Conservation (phyloP, 2,888 invertebrate species). For the Aromia moschata region DNA sequence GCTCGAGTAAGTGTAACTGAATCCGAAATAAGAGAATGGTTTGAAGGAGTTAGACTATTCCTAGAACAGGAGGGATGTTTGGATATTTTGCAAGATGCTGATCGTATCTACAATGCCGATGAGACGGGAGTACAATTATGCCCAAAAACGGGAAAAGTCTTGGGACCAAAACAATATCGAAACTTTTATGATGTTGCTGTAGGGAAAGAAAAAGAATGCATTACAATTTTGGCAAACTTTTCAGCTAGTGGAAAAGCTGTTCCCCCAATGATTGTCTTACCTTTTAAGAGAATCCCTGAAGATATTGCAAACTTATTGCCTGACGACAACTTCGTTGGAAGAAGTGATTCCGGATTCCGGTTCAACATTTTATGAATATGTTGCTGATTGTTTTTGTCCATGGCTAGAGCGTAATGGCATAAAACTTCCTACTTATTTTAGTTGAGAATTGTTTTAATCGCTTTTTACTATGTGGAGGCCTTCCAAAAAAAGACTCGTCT, state of each 20-base stretch:
- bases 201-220: constrained; percentile 29
- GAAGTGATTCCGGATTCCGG: too few species aligned
- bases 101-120: constrained; percentile 37
- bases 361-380: too few species aligned
- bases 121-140: constrained; percentile 39
- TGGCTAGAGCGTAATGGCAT: too few species aligned
- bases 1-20: constrained; percentile 42
- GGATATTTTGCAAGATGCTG: constrained; percentile 17
- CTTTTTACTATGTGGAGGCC: too few species aligned
- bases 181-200: constrained; percentile 30
- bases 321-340: too few species aligned
- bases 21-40: constrained; percentile 41
- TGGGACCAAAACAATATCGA: constrained; percentile 28
- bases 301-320: too few species aligned
- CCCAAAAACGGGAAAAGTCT: constrained; percentile 37
- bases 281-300: too few species aligned
- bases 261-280: constrained; percentile 44
- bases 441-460: too few species aligned
- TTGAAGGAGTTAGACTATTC: constrained; percentile 32
- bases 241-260: constrained; percentile 34
- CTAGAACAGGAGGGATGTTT: constrained; percentile 33
- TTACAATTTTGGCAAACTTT: constrained; percentile 40
- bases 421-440: too few species aligned
- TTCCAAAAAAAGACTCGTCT: too few species aligned
- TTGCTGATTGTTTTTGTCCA: too few species aligned